These are phyloP conservation scores for Oceanodroma tethys DNA, from an alignment of 2,113 vertebrate species.

Conservation along the genomic window DNA sequence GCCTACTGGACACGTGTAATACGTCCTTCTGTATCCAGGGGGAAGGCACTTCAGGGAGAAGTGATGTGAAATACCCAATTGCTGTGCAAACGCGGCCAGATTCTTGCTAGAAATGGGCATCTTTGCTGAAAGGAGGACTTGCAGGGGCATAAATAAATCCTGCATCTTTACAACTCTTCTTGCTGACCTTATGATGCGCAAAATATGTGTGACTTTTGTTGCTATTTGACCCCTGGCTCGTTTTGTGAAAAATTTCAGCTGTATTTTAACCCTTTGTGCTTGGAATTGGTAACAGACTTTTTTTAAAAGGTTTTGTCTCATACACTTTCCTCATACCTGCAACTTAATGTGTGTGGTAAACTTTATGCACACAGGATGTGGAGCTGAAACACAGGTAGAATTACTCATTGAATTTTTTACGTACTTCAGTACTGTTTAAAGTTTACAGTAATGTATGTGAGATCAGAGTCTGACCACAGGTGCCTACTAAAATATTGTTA, in stretches of 20 bases:
- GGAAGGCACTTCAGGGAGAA: background rate
- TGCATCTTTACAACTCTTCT: background rate
- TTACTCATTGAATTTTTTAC: background rate
- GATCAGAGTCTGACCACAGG: background rate
- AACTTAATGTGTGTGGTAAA: background rate
- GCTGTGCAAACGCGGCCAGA: background rate
- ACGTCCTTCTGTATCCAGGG: background rate
- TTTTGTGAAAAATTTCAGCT: background rate
- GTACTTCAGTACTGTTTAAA: background rate
- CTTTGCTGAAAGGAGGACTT: background rate
- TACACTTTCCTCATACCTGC: background rate
- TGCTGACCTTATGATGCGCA: background rate
- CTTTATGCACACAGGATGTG: background rate
- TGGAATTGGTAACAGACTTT: background rate
- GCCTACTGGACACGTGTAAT: background rate
- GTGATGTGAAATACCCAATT: background rate
- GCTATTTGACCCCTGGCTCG: rapidly evolving
- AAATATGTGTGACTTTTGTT: background rate
- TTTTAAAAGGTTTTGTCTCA: background rate
- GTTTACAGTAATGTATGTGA: background rate
- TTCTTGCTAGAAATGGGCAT: background rate
- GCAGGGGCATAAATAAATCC: background rate
- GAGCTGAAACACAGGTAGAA: background rate
- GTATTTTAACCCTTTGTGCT: background rate
- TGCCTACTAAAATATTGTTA: background rate